phyloP scores from a whole-genome alignment of 2,797 vertebrate species.

The Paramormyrops hopkinsi region DNA sequence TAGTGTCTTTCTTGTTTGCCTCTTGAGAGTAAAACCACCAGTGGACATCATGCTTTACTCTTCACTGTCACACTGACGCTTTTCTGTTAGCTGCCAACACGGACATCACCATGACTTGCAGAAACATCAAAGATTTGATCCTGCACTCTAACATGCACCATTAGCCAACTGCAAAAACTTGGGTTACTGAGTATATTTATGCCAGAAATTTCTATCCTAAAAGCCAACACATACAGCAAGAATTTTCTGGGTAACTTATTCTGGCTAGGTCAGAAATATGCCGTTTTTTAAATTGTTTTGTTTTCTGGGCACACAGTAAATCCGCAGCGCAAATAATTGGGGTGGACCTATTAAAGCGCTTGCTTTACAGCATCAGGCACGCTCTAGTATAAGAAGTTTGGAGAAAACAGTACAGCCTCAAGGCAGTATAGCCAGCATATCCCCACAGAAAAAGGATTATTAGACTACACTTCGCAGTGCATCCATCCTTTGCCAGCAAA shows the following conservation, averaged over 20 bases:
- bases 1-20: neutral
- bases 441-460: slow-evolving; percentile 3
- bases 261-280: neutral
- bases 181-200: neutral
- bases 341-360: neutral
- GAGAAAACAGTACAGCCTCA: neutral
- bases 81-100: neutral
- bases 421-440: slow-evolving; percentile 1
- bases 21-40: neutral
- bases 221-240: neutral
- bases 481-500: slow-evolving; percentile 30
- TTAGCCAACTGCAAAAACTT: neutral
- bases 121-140: neutral
- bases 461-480: slow-evolving; percentile 7
- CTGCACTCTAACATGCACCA: neutral
- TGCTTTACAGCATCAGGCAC: neutral
- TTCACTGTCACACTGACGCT: neutral
- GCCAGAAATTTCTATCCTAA: neutral
- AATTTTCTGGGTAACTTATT: neutral
- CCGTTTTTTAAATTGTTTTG: neutral
- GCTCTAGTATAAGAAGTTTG: neutral
- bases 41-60: neutral
- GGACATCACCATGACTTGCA: neutral
- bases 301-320: slow-evolving; percentile 8
- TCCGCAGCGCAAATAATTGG: neutral